Base-by-base conservation (phyloP, 2,797 vertebrate species). In the Spinibarbus caldwelli region DNA sequence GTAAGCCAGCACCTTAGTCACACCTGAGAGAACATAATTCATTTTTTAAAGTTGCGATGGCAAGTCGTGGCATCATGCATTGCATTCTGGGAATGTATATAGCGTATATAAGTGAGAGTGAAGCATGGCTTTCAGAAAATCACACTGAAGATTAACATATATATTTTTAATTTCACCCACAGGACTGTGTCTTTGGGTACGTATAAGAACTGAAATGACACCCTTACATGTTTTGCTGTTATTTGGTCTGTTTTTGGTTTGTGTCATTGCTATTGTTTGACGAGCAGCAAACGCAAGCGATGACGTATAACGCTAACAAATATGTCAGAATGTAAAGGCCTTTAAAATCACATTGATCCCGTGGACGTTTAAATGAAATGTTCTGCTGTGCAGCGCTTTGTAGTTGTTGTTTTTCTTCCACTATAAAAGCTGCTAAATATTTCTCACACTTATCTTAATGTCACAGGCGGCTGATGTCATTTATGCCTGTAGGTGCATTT, bases 401-500 rank as follows among this genome's bases (percentile, higher is more conserved):
- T 76, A 54, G 59, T 41, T 23, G 66, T 78, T 78, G 7, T 78
- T 70, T 29, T 71, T 21, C 36, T 19, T 8, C 11, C 12, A 34
- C 49, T 0, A 11, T 45, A 54, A 57, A 54, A 57, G 62, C 43
- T 62, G 71, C 72, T 59, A 59, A 86, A 68, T 19, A 66, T 68
- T 66, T 49, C 38, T 57, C 47, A 70, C 49, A 59, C 43, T 70
- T 82, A 78, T 82, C 80, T 82, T 36, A 72, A 45, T 49, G 52
- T 67, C 31, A 77, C 85, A 86, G 80, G 34, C 73, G 54, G 45
- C 15, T 59, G 21, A 78, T 78, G 76, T 83, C 14, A 64, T 78
- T 67, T 66, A 29, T 82, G 77, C 84, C 29, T 78, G 49, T 72
- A 64, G 47, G 62, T 72, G 68, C 66, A 31, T 54, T 36, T 73